Evolutionary conservation across 1,140 invertebrate species (phyloP), one percentile per base, ranked within the genome.

Genomic region (Antheraea pernyi): DNA sequence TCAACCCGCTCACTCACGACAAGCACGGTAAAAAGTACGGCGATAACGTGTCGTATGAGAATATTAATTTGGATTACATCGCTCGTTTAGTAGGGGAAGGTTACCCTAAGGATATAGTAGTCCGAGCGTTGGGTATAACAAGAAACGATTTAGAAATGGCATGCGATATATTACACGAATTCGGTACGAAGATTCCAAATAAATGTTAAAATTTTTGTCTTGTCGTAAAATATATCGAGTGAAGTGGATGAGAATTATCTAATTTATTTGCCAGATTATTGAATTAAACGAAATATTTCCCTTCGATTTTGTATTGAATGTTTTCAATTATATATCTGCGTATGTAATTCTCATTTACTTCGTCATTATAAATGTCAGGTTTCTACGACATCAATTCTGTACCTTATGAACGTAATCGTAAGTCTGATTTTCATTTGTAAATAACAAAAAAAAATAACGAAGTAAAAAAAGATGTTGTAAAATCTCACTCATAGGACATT

Each of bases 121-220:
- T 98, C 53, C 94, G 97, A 77, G 98, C 98, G 8, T 93, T 99
- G 71, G 96, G 97, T 65, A 98, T 99, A 68, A 97, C 97, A 0
- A 94, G 97, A 67, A 99, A 99, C 89, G 97, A 99, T 91, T 94
- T 98, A 42, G 96, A 97, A 88, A 98, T 99, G 98, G 98, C 98
- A 36, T 96, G 97, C 92, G 97, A 98, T 91, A 99, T 99, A 91
- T 93, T 99, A 77, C 96, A 98, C 87, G 97, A 98, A 89, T 99
- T 99, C 91, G 97, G 91, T 42, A 68, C 75, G 73, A 77, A 78
- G 72, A 59, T 73, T 64, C 71, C 70, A 39, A 71, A 76, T 74
- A 76, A 78, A 65, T 76, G 72, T 71, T 73, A 76, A 61, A 13
- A 11, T 39, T 10, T n/a, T 13, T 53, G 13, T 6, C 6, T 53